Conservation (phyloP, 2,113 vertebrate species). For the Hydrochoerus hydrochaeris region DNA sequence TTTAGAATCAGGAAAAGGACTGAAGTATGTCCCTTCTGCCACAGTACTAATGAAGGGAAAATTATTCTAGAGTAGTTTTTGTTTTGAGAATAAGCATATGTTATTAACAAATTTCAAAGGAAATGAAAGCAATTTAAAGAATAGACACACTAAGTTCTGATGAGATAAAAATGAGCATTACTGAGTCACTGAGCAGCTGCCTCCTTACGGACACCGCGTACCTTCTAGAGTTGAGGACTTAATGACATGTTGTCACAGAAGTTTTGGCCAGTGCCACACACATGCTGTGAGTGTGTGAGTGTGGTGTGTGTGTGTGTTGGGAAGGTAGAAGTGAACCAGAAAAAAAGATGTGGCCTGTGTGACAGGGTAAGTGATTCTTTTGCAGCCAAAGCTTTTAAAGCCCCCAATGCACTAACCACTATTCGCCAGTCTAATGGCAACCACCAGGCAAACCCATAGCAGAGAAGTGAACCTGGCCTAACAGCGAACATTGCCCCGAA, state of each 20-base stretch:
- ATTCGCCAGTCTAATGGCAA: not conserved
- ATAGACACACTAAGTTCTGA: not conserved
- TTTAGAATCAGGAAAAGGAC: not conserved
- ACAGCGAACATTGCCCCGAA: not conserved
- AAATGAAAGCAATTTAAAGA: not conserved
- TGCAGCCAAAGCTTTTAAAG: not conserved
- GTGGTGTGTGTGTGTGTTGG: not conserved
- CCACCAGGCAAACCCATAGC: not conserved
- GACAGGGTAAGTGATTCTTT: not conserved
- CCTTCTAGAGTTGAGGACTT: not conserved
- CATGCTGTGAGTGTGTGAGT: not conserved
- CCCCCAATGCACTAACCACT: not conserved
- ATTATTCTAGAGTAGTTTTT: constrained; percentile 28
- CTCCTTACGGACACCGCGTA: not conserved
- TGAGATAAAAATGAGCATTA: not conserved
- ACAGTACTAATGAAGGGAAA: not conserved
- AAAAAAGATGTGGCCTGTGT: not conserved
- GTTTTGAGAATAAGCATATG: constrained; percentile 19
- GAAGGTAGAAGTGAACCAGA: not conserved
- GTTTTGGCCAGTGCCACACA: not conserved
- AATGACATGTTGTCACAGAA: not conserved
- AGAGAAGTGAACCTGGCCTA: not conserved
- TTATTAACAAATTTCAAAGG: not conserved
- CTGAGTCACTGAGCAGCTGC: not conserved
- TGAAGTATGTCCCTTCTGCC: not conserved